Evolutionary conservation across 2,113 vertebrate species (phyloP), one percentile per base, ranked within the genome.

Genomic region (Paradoxurus hermaphroditus): DNA sequence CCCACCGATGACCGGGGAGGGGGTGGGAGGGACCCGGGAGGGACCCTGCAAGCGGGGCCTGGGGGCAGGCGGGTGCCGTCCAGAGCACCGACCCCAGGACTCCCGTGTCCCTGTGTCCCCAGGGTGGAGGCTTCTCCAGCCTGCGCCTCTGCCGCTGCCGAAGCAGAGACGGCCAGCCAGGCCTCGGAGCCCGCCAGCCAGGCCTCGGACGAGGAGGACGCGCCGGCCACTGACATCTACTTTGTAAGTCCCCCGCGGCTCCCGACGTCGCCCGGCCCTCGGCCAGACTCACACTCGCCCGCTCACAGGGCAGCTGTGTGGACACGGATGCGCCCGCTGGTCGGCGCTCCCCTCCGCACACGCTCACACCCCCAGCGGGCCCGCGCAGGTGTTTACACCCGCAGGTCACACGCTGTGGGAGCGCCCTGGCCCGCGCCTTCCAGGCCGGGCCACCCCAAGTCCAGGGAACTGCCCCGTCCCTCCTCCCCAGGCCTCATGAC

Each of bases 221-320:
- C 99, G 86, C 99, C 99, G 83, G 98, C 99, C 98, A 99, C 99
- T 77, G 99, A 99, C 98, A 99, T 99, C 96, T 99, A 99, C 98
- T 99, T 99, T 98, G 99, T 99, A 99, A 99, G 99, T 99, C 41
- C 25, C 63, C 72, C 0, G 29, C 14, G 18, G 13, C 56, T 18
- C 13, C 15, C 44, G 67, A 29, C 0, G 0, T 29, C 4, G 1
- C 14, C 3, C 0, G 51, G 36, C 63, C 56, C 51, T 27, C 5
- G 0, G 9, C 41, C 56, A n/a, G 29, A n/a, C 9, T 7, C 1
- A 2, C 39, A 1, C 56, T 84, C 14, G 3, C 44, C 19, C 27
- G 18, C 18, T 15, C 29, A 70, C 5, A 31, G 23, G 34, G 41
- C 34, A 36, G 27, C 31, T 27, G 0, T 44, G 41, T 77, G 73